phyloP scores from a whole-genome alignment of 2,888 invertebrate genomes.

The Morpho helenor region DNA sequence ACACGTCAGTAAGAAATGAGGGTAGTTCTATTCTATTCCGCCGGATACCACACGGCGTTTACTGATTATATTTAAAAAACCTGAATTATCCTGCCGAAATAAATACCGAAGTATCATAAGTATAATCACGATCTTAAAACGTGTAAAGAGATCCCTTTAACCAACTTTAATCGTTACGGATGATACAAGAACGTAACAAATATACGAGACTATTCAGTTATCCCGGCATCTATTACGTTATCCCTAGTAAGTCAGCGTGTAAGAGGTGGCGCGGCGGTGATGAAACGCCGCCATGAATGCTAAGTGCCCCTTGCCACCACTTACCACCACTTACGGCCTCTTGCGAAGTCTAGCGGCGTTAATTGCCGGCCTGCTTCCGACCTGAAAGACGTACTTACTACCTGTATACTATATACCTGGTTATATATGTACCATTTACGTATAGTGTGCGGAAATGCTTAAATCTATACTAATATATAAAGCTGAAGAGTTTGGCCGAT shows the following conservation, averaged over 20 bases:
- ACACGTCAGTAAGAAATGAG: too few relatives aligned
- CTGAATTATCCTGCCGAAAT: too few relatives aligned
- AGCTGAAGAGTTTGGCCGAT: too few relatives aligned
- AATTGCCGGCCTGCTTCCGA: conserved; percentile 44
- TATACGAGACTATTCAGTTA: conserved; percentile 21
- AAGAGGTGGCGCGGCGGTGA: conserved; percentile 30
- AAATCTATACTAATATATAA: neutral
- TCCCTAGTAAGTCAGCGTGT: conserved; percentile 29
- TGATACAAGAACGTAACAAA: conserved; percentile 8
- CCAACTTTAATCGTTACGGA: neutral
- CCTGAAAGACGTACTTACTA: conserved; percentile 24
- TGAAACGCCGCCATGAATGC: conserved; percentile 37
- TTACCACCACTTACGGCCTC: conserved; percentile 52
- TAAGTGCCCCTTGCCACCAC: conserved; percentile 55
- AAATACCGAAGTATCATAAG: too few relatives aligned
- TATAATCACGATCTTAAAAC: too few relatives aligned
- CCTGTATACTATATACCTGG: conserved; percentile 1
- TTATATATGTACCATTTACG: neutral
- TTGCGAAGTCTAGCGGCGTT: conserved; percentile 51
- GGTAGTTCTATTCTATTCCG: too few relatives aligned
- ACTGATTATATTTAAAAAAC: too few relatives aligned
- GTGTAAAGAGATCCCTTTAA: too few relatives aligned
- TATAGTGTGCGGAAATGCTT: neutral
- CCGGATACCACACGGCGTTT: too few relatives aligned
- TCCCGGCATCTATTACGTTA: conserved; percentile 26